phyloP scores from a whole-genome alignment of 2,113 vertebrate genomes.

The Pipa parva region DNA sequence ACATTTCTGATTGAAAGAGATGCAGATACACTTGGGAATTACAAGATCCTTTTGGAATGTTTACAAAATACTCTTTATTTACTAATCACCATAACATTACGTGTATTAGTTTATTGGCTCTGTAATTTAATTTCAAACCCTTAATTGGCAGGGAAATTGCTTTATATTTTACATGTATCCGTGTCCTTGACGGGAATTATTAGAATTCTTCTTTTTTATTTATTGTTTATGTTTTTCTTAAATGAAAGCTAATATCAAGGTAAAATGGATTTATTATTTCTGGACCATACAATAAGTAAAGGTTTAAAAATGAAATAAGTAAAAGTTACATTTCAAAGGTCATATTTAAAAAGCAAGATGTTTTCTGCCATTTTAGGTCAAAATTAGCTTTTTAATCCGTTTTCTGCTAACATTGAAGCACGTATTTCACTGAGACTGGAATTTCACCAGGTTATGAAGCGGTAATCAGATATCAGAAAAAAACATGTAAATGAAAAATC shows the following conservation, averaged over 20 bases:
- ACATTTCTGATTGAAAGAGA: constrained; percentile 23
- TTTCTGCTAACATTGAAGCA: too few species aligned
- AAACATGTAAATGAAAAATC: too few species aligned
- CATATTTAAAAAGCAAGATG: too few species aligned
- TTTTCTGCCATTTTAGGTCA: too few species aligned
- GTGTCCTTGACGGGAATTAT: background rate
- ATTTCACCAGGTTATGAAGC: too few species aligned
- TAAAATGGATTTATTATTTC: too few species aligned
- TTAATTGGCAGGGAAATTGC: constrained; percentile 15
- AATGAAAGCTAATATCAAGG: background rate
- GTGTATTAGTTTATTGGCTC: constrained; percentile 26
- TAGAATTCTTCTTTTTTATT: background rate
- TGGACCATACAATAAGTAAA: too few species aligned
- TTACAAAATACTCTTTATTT: constrained; percentile 34
- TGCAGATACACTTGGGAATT: constrained; percentile 12
- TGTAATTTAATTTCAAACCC: constrained; percentile 23
- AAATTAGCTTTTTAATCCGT: too few species aligned
- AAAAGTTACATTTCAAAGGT: too few species aligned
- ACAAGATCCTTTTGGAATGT: constrained; percentile 22
- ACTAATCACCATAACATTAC: constrained; percentile 29
- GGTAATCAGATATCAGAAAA: too few species aligned
- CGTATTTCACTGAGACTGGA: too few species aligned
- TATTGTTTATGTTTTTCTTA: background rate
- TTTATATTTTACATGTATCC: background rate
- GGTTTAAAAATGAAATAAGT: too few species aligned